Conservation (phyloP, 2,888 invertebrate genomes). For the Pocota personata region DNA sequence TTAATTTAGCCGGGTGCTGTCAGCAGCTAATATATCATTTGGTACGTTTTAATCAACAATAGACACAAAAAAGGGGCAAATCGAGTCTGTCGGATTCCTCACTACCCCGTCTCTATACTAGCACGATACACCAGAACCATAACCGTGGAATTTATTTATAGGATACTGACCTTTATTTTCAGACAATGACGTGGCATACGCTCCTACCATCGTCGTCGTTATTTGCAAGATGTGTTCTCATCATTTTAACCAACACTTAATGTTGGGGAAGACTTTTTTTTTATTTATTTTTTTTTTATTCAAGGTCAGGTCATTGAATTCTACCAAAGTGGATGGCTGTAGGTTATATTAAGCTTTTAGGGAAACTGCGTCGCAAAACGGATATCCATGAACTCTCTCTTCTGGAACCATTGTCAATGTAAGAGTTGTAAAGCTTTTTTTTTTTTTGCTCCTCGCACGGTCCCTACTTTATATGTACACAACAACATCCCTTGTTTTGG, state of each 20-base stretch:
- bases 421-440: background rate
- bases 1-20: conserved; percentile 8
- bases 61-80: conserved; percentile 51
- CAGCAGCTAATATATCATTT: conserved; percentile 45
- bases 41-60: conserved; percentile 59
- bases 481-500: conserved; percentile 46
- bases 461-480: background rate
- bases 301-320: conserved; percentile 73
- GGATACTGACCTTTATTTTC: conserved; percentile 71
- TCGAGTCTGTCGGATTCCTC: conserved; percentile 40
- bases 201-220: conserved; percentile 12
- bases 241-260: conserved; percentile 27
- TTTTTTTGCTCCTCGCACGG: background rate
- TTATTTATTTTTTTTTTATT: conserved; percentile 39
- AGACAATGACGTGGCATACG: conserved; percentile 39
- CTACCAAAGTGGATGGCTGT: conserved; percentile 41
- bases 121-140: conserved; percentile 27
- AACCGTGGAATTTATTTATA: conserved; percentile 65
- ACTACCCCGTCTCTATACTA: background rate
- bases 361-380: conserved; percentile 52
- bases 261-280: conserved; percentile 43
- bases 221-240: conserved; percentile 62
- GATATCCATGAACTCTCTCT: conserved; percentile 33
- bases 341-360: conserved; percentile 46
- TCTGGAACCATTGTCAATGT: background rate